phyloP scores from a whole-genome alignment of 2,113 vertebrate genomes.

The Otus sunia region DNA sequence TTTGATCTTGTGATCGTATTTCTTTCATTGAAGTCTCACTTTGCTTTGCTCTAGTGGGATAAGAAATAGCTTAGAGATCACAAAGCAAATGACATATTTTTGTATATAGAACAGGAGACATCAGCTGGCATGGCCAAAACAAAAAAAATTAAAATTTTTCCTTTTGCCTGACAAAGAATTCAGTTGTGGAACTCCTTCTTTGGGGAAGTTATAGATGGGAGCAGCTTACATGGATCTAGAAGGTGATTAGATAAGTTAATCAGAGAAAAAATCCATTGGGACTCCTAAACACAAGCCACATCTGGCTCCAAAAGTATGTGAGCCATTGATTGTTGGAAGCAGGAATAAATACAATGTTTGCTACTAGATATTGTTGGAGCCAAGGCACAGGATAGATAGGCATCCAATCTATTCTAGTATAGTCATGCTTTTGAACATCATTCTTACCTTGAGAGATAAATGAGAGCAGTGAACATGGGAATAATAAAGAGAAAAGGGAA shows the following conservation, averaged over 20 bases:
- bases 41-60: neutral
- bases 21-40: neutral
- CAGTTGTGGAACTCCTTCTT: neutral
- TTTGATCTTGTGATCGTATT: neutral
- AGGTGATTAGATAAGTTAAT: neutral
- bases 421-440: neutral
- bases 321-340: neutral
- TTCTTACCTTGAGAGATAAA: neutral
- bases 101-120: neutral
- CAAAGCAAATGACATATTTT: neutral
- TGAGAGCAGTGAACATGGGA: neutral
- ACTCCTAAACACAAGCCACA: neutral
- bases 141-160: neutral
- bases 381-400: neutral
- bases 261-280: neutral
- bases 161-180: neutral
- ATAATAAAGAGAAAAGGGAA: neutral
- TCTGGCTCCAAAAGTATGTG: neutral
- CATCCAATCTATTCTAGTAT: neutral
- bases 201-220: neutral
- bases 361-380: neutral
- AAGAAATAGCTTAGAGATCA: neutral
- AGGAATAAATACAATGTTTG: neutral
- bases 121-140: neutral
- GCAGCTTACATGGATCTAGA: neutral